Base-by-base conservation (phyloP, 64 coral and sea anemone genomes). In the Stichodactyla mertensii region DNA sequence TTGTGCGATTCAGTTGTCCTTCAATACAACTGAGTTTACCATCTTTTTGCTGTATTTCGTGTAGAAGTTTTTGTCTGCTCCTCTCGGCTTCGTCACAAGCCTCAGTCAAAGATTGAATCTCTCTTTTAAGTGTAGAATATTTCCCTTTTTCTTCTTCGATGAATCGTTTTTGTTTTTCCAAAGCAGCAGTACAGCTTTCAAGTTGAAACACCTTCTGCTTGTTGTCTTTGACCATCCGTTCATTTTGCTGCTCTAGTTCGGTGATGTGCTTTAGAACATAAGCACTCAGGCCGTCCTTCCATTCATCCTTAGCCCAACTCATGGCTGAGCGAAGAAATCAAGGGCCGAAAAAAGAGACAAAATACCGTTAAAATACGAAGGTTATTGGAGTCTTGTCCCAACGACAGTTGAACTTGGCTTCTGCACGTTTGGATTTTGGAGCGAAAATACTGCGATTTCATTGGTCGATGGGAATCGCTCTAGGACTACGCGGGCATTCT, bases 251-350 rank as follows among this genome's bases (percentile, higher is more conserved):
- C 78, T 97, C 95, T n/a, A 93, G 82, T 8, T 93, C 92, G 78
- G 82, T 88, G 51, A 97, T 88, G 55, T 97, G 88, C 52, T 97
- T 91, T 0, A 97, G 70, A 83, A 84, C 92, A 83, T 91, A 83
- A 8, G 92, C 95, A 54, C 86, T 91, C 12, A 97, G 71, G n/a
- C 89, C 95, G 14, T 93, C 58, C 83, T 97, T 97, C 95, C 95
- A 97, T 80, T 97, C 95, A 27, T 97, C 95, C 36, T 93, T 91
- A 19, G 95, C 95, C 95, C 95, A 97, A 71, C 95, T 97, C 95
- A 97, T 97, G 62, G 8, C 85, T 74, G 71, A 93, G 13, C 5
- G 16, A 24, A 52, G 36, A 18, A 20, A 54, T 52, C 78, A 31
- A 26, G 20, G 69, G 69, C 69, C 24, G 1, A 74, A 74, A 31